Conservation (phyloP, 2,888 invertebrate species). For the Galerucella nymphaeae region DNA sequence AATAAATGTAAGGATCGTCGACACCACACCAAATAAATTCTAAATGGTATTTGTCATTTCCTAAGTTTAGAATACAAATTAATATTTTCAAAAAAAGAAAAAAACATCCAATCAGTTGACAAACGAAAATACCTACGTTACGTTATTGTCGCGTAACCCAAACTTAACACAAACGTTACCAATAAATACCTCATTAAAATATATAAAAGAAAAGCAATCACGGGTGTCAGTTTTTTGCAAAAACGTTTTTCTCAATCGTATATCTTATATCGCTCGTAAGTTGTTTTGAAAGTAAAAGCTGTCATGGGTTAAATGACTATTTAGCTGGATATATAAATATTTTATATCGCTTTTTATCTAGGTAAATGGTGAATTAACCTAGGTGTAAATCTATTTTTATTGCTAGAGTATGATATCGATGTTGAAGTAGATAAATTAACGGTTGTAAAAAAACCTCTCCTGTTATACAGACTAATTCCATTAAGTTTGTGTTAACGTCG, state of each 20-base stretch:
- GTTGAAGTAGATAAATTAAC: constrained; percentile 19
- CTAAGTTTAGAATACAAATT: not conserved
- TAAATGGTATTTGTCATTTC: not conserved
- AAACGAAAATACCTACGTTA: too few species aligned
- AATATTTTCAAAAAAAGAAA: not conserved
- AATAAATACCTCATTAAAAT: not conserved
- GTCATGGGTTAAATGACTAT: not conserved
- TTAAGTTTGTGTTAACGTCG: constrained; percentile 18
- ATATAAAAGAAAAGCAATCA: not conserved
- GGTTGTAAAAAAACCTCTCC: constrained; percentile 10
- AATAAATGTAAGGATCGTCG: not conserved
- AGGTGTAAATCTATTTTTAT: constrained; percentile 24
- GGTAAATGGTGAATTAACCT: constrained; percentile 12
- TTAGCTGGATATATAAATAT: not conserved
- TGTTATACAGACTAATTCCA: constrained; percentile 14
- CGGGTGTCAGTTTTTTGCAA: not conserved
- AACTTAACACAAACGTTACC: not conserved
- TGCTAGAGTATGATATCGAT: not conserved
- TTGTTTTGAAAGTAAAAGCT: constrained; percentile 21
- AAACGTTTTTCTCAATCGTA: not conserved
- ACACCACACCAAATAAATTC: not conserved
- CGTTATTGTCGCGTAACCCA: too few species aligned
- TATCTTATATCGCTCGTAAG: not conserved
- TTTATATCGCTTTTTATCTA: constrained; percentile 24
- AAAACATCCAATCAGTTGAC: too few species aligned